Conservation (phyloP, 2,797 vertebrate genomes). For the Eupleurogrammus muticus region DNA sequence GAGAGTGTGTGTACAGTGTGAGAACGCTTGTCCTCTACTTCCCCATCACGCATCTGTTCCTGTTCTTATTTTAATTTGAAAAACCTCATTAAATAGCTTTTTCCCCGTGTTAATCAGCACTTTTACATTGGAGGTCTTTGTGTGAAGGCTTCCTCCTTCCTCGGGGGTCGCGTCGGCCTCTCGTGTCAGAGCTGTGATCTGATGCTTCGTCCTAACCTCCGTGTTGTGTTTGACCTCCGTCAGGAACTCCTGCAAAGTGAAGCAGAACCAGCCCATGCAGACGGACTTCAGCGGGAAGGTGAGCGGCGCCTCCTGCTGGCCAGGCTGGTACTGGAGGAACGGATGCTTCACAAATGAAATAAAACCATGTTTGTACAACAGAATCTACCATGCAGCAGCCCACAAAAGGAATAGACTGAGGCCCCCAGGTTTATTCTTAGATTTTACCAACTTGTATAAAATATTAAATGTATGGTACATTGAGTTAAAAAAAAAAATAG, state of each 20-base stretch:
- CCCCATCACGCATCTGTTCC: slow-evolving; percentile 24
- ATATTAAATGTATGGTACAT: too few species aligned
- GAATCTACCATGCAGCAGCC: too few species aligned
- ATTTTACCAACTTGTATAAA: too few species aligned
- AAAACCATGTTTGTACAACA: too few species aligned
- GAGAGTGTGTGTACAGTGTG: slow-evolving; percentile 19
- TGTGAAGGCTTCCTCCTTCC: slow-evolving; percentile 43
- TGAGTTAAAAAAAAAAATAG: too few species aligned
- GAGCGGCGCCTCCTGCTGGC: too few species aligned
- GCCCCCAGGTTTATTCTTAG: too few species aligned
- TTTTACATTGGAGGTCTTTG: slow-evolving; percentile 44
- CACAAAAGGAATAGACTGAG: too few species aligned
- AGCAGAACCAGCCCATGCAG: slow-evolving; percentile 79
- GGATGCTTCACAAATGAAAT: too few species aligned
- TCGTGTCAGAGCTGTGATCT: slow-evolving; percentile 12
- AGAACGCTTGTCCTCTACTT: slow-evolving; percentile 40
- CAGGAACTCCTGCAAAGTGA: slow-evolving; percentile 92
- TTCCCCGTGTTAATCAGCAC: too few species aligned
- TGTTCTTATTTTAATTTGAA: slow-evolving; percentile 46
- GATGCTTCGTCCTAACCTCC: slow-evolving; percentile 31
- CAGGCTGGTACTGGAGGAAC: too few species aligned
- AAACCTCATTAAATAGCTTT: neutral
- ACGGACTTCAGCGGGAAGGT: slow-evolving; percentile 84
- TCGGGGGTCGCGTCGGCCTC: too few species aligned
- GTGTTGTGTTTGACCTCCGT: slow-evolving; percentile 34